Percentiles rank a stretch among this genome's conserved stretches.
Evolutionary conservation across 2,113 vertebrate species (phyloP).

Genomic region (Larimichthys polyactis): DNA sequence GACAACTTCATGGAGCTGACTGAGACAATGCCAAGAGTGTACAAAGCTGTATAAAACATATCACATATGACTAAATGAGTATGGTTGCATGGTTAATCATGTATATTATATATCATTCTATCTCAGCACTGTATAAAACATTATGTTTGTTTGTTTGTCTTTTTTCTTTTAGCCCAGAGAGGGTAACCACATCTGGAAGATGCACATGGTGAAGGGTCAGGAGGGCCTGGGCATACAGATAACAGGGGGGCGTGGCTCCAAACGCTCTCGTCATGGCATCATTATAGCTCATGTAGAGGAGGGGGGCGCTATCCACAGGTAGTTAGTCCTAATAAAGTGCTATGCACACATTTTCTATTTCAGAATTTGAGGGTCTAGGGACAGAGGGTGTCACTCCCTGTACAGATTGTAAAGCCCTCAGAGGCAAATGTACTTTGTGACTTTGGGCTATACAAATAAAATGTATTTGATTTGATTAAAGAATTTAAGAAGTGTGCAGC

Average conservation of each 20-base stretch:
- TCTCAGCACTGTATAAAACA: not conserved
- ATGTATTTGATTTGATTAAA: not conserved
- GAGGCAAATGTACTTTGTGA: no score
- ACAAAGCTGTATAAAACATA: no score
- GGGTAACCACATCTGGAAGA: constrained; percentile 95
- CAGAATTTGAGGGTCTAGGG: not conserved
- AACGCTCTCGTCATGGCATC: constrained; percentile 93
- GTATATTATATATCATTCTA: not conserved
- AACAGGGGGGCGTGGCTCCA: constrained; percentile 95
- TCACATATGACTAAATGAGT: not conserved
- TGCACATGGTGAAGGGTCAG: constrained; percentile 94
- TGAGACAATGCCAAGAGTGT: no score
- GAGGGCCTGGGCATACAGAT: constrained; percentile 97
- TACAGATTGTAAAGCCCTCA: no score
- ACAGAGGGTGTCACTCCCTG: no score
- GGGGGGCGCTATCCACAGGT: constrained; percentile 94
- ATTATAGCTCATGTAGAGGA: constrained; percentile 93
- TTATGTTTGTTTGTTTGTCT: not conserved
- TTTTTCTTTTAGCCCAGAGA: constrained; percentile 84
- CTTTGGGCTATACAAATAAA: no score
- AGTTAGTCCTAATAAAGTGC: not conserved
- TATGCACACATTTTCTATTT: not conserved
- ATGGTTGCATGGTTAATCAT: not conserved
- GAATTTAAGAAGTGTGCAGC: not conserved
- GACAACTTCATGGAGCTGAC: no score